Evolutionary conservation across 2,797 vertebrate genomes (phyloP), one percentile per base, ranked within the genome.

Genomic region (Gymnodraco acuticeps): DNA sequence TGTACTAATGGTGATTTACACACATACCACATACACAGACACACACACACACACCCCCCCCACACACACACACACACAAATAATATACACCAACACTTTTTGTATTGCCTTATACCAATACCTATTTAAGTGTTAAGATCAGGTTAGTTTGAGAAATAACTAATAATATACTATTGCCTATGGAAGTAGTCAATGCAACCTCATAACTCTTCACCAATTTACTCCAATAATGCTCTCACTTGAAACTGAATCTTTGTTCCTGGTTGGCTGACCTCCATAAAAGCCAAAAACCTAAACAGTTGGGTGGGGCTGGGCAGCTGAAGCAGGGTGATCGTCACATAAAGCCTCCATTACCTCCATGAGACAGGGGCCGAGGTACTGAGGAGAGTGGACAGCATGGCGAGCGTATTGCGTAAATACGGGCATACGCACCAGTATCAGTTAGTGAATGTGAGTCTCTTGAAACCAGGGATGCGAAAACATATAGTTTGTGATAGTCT

Each of bases 401-500:
- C 1, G 59, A 58, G 78, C 43, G 17, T 60, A 52, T 78, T 56
- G 62, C 31, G 12, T 14, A 62, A 38, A 66, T 38, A 62, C 59
- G 19, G 47, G 3, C 46, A n/a, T 74, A 75, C 73, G 77, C 77
- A 74, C 50, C 11, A 27, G 11, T 33, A 59, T 64, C 11, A 33
- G 33, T 8, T 8, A 4, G 41, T 58, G 41, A 64, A 70, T 73
- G 16, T 61, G 17, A 27, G 42, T 70, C 27, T 73, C 43, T 33
- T 53, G 20, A 19, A 42, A 41, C 31, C 13, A 64, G 6, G 4
- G 8, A 43, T 62, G 15, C 5, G 33, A 47, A 17, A 17, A 10
- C 15, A 46, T 48, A 3, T 48, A n/a, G 17, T 54, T 15, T 54
- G 20, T 13, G 10, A 10, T n/a, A 55, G n/a, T 50, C 4, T 43